Base-by-base conservation (phyloP, 2,797 vertebrate species). In the Pseudochirops cupreus region DNA sequence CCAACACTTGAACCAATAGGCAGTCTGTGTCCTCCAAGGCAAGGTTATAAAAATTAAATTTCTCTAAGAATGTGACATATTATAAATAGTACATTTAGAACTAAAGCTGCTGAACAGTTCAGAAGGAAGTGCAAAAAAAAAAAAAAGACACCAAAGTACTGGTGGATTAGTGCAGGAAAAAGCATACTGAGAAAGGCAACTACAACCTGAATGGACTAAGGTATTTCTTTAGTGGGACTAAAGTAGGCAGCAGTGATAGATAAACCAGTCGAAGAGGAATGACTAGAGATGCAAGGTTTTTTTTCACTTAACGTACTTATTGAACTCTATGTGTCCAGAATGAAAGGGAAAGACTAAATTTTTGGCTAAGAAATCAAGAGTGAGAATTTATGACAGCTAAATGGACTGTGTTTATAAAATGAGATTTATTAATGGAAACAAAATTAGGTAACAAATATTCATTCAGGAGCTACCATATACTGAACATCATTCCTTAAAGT, bases 231-330 rank as follows among this genome's bases (percentile, higher is more conserved):
- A 74, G 62, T 74, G 62, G 14, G 14, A 74, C 29, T 74, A 21
- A n/a, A 74, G 58, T 59, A 31, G 58, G 12, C 26, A 58, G 29
- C 5, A n/a, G 7, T n/a, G 1, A 16, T 74, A 74, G 5, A 74
- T 6, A 21, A 14, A 5, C 16, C 16, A 7, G 33, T 74, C 33
- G 39, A 74, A 74, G 33, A 18, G 16, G 33, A 74, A 74, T 39
- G 62, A 67, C 13, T 3, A 67, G 0, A 9, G 94, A 18, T 52
- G 90, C 53, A 82, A 14, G 59, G n/a, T n/a, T 46, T 92, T 57
- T 59, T 54, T 26, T 90, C 28, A 91, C 18, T 93, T 92, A 94
- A 91, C 94, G 91, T 67, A 59, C 54, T 39, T 92, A 33, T 29
- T 90, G 31, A 93, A 91, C 5, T 9, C 5, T 54, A 12, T 91